These are phyloP conservation scores for Cryptomyrus ogoouensis DNA, from an alignment of 2,113 vertebrate species.

Conservation along the genomic window DNA sequence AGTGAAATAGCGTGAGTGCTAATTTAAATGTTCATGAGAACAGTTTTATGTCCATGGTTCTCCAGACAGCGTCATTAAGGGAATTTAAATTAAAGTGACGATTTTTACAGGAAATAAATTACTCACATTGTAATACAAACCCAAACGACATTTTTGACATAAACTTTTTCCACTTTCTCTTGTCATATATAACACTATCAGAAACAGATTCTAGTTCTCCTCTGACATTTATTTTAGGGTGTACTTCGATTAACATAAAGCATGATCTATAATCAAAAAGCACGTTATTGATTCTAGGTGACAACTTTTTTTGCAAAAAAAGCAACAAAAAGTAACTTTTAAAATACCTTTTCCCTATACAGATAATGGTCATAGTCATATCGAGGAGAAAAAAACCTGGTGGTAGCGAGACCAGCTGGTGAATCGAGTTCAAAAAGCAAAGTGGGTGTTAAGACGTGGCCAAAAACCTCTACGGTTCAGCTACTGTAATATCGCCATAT, in stretches of 20 bases:
- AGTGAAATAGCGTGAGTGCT: background rate
- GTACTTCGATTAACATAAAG: background rate
- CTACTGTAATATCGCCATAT: background rate
- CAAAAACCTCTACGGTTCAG: background rate
- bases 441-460: background rate
- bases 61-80: background rate
- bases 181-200: background rate
- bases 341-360: background rate
- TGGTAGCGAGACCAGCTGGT: background rate
- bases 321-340: background rate
- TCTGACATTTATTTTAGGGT: background rate
- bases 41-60: background rate
- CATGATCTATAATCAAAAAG: background rate
- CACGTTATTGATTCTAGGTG: background rate
- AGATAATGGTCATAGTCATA: background rate
- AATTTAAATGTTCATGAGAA: background rate
- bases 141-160: background rate
- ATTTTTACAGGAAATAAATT: background rate
- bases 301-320: background rate
- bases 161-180: background rate
- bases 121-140: background rate
- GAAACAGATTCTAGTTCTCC: background rate
- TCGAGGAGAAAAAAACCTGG: background rate
- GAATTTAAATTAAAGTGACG: background rate
- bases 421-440: background rate